Base-by-base conservation (phyloP, 2,797 vertebrate species). In the Chelidonichthys spinosus region DNA sequence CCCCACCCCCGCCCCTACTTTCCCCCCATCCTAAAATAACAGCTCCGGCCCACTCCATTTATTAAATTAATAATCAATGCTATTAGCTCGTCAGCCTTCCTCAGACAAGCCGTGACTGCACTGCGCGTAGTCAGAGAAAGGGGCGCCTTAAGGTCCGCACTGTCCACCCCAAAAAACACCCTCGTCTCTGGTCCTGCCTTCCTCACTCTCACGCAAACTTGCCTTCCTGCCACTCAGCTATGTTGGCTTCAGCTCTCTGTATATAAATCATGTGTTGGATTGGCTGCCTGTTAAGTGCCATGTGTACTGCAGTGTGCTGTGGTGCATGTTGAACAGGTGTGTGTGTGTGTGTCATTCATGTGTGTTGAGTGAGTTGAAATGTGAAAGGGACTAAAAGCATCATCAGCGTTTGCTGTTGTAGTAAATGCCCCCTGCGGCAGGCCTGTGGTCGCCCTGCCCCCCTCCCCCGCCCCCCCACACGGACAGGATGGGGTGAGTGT, bases 401-500 rank as follows among this genome's bases (percentile, higher is more conserved):
- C 75, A 69, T 95, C 94, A 96, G 88, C 95, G 95, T 91, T 96
- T 95, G 93, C 92, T 95, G 91, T 95, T 96, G 90, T 96, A 95
- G 91, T 96, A 96, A 94, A 96, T 95, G 82, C 94, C 94, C 86
- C 93, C 94, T 0, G 94, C 83, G 5, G 93, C 74, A 40, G 95
- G 91, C 90, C 95, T 90, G 88, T 95, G 95, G 89, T 95, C 95
- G 1, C 93, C 93, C 92, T 95, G 95, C 60, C 94, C 95, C 85
- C 94, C 93, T 73, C 93, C 94, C 90, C 94, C 93, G 39, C 93
- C 94, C 88, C 94, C 94, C 94, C 95, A 96, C 91, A 96, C 92
- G 64, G 94, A 95, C 90, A 95, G 91, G 90, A 95, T 95, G 93
- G 95, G 94, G 94, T 95, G 94, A 95, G 95, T 94, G 95, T 96